Evolutionary conservation across 2,888 invertebrate genomes (phyloP).

Genomic region (Yponomeuta cagnagella): DNA sequence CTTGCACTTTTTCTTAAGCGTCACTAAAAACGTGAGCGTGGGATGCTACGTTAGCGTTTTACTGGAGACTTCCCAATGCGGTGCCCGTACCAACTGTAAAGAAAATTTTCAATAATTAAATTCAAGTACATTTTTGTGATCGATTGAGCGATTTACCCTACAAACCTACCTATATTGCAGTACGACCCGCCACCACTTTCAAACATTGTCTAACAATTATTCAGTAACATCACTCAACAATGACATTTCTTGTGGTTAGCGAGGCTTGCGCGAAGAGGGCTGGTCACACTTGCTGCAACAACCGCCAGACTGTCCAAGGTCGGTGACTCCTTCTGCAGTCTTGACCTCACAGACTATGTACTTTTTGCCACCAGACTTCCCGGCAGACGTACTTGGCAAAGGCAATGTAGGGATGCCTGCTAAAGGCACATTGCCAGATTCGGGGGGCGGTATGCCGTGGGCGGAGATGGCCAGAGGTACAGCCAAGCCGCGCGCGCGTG

Average conservation of each 20-base stretch:
- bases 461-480: slow-evolving; percentile 50
- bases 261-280: not conserved
- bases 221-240: not conserved
- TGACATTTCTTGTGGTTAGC: not conserved
- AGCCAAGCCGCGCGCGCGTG: slow-evolving; percentile 61
- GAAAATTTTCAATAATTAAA: not conserved
- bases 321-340: slow-evolving; percentile 36
- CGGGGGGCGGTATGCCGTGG: not conserved
- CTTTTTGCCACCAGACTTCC: slow-evolving; percentile 41
- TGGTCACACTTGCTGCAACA: slow-evolving; percentile 52
- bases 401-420: slow-evolving; percentile 32
- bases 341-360: slow-evolving; percentile 67
- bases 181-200: not conserved
- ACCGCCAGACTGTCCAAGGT: slow-evolving; percentile 39
- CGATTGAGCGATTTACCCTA: too few relatives aligned
- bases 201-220: not conserved
- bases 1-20: not conserved
- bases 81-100: not conserved
- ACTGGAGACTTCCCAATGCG: not conserved
- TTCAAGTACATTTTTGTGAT: too few relatives aligned
- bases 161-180: not conserved
- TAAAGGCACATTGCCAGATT: not conserved
- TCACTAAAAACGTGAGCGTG: not conserved
- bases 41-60: not conserved
- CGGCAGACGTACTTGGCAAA: slow-evolving; percentile 29